These are phyloP conservation scores for Microtus californicus DNA, from an alignment of 2,797 vertebrate genomes.

Conservation along the genomic window DNA sequence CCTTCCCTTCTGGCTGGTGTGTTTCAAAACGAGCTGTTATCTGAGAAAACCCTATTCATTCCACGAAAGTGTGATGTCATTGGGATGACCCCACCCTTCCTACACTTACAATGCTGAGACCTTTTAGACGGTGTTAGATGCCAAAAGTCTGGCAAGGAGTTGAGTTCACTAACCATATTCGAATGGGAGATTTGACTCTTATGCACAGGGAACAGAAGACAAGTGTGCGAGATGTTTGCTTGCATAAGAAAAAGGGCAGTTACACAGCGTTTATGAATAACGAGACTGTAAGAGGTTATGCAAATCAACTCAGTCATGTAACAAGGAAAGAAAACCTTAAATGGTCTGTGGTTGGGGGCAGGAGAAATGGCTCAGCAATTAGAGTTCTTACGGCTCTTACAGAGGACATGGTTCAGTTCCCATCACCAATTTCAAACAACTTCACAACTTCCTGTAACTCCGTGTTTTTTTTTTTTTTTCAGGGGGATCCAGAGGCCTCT, in stretches of 20 bases:
- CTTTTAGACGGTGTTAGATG: slow-evolving; percentile 45
- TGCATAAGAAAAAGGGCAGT: slow-evolving; percentile 36
- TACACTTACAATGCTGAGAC: slow-evolving; percentile 78
- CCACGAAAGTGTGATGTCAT: slow-evolving; percentile 74
- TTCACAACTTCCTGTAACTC: not conserved
- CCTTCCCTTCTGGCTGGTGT: slow-evolving; percentile 67
- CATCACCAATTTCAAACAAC: not conserved
- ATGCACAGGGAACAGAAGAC: not conserved
- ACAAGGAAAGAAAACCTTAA: not conserved
- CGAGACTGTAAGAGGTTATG: not conserved
- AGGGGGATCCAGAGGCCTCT: not conserved
- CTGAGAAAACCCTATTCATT: slow-evolving; percentile 73
- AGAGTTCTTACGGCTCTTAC: not conserved
- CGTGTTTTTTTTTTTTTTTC: not conserved
- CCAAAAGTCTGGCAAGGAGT: slow-evolving; percentile 52
- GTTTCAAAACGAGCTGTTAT: slow-evolving; percentile 73
- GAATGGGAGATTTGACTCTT: slow-evolving; percentile 35
- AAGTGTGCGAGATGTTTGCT: not conserved
- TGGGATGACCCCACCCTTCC: slow-evolving; percentile 76
- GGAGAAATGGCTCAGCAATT: not conserved
- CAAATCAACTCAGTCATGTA: not conserved
- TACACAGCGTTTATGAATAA: slow-evolving; percentile 36
- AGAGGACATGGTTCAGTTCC: not conserved
- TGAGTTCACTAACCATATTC: not conserved
- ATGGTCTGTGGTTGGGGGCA: not conserved